Base-by-base conservation (phyloP, 2,113 vertebrate genomes). In the Burhinus bistriatus region DNA sequence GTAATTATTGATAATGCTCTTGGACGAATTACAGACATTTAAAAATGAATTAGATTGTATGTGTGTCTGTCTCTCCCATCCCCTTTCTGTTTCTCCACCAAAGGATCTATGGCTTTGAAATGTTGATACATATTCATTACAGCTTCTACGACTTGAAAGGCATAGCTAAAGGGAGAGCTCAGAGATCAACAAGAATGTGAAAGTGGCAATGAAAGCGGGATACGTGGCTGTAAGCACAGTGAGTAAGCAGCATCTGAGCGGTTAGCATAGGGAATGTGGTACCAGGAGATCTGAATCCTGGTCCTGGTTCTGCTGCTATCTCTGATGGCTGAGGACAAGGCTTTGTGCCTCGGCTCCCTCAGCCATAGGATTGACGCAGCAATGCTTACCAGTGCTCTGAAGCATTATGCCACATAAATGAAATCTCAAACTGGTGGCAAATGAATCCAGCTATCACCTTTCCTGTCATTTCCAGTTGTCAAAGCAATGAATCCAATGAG, bases 121-220 rank as follows among this genome's bases (percentile, higher is more conserved):
- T 91, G 84, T 81, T 96, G 95, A 96, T 97, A 96, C 90, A 92
- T 96, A 96, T 97, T 98, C 93, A 97, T 97, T 91, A 93, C 93
- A 86, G 68, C 71, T 94, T 72, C 96, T 94, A 42, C 6, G 44
- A 95, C 87, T 89, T 95, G 90, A 96, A 97, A 97, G 83, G 73
- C 90, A 62, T 76, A 93, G 92, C 91, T 96, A 89, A 97, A 94
- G 92, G 84, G 89, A 97, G 82, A 94, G 73, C 79, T 95, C 91
- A 87, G 90, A 96, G 90, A 96, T 95, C 88, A 95, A 94, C 90
- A 91, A 47, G 94, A 58, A 93, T 87, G 87, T 71, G 66, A 83
- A 76, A 94, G 55, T 6, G 3, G 84, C 89, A 79, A 8, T 36
- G 87, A 93, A 85, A 83, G 65, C 78, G 73, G 45, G 75, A 61